A percentile compares a stretch with the other conserved stretches of the same genome.
phyloP scores from a whole-genome alignment of 2,797 vertebrate genomes.

The Danionella dracula region DNA sequence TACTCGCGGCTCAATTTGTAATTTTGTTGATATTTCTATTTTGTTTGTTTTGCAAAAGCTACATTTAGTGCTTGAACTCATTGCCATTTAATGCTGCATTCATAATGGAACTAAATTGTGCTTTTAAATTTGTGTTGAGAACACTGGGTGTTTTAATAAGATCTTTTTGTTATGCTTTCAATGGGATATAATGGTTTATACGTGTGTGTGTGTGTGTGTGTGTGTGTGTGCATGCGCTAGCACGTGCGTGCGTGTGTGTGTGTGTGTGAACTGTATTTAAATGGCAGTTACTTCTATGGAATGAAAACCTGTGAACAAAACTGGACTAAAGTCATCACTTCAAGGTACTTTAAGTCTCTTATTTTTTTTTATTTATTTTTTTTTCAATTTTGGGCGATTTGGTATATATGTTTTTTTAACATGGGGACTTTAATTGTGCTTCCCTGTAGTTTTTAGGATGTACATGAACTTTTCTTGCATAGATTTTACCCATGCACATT shows the following conservation, averaged over 20 bases:
- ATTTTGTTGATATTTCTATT: too few relatives aligned
- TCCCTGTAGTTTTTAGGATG: conserved; percentile 20
- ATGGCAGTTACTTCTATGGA: neutral
- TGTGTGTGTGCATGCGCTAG: too few relatives aligned
- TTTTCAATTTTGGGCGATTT: neutral
- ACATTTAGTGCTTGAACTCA: conserved; percentile 13
- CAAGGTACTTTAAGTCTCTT: conserved; percentile 15
- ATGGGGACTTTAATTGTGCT: too few relatives aligned
- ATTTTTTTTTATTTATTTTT: conserved; percentile 4
- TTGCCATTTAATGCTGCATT: neutral
- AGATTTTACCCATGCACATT: conserved; percentile 65
- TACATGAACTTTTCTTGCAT: conserved; percentile 53
- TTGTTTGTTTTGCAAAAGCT: too few relatives aligned
- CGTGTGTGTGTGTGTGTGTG: too few relatives aligned
- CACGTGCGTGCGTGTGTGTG: too few relatives aligned
- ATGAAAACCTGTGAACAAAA: neutral
- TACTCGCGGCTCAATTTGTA: too few relatives aligned
- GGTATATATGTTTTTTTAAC: neutral
- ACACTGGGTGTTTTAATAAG: neutral
- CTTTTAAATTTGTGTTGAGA: neutral
- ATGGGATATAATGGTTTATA: too few relatives aligned
- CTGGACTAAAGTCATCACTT: neutral
- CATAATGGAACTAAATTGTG: neutral
- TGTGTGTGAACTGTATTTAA: too few relatives aligned
- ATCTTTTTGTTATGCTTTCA: neutral